These are phyloP conservation scores for Cygnus olor DNA, from an alignment of 2,797 vertebrate genomes.

Conservation along the genomic window DNA sequence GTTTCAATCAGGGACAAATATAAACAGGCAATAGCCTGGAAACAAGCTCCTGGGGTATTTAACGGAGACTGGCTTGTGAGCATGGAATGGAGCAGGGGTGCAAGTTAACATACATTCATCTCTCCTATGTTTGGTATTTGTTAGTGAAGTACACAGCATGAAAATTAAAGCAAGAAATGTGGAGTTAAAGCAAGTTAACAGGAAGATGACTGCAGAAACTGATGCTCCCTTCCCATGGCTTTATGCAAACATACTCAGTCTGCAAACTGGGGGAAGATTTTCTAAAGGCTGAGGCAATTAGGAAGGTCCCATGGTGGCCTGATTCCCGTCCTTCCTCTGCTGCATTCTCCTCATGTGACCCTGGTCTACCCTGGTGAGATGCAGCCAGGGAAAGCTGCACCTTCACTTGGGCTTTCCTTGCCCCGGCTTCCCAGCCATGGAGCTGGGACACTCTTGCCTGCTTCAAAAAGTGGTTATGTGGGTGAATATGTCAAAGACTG, in stretches of 20 bases:
- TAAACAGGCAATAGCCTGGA: background rate
- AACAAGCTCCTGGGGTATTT: background rate
- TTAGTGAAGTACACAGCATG: accelerated
- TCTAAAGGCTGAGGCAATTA: background rate
- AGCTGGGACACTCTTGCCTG: too few species aligned
- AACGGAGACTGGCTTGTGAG: background rate
- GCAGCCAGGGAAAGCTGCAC: background rate
- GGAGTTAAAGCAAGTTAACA: background rate
- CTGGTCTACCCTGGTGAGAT: background rate
- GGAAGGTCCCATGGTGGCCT: background rate
- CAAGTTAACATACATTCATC: background rate
- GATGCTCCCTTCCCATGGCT: background rate
- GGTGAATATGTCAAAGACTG: too few species aligned
- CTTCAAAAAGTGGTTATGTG: too few species aligned
- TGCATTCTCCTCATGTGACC: background rate
- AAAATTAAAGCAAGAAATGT: background rate
- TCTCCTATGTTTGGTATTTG: background rate
- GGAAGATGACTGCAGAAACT: background rate
- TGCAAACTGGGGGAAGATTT: background rate
- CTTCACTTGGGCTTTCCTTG: background rate
- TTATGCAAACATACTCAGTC: background rate
- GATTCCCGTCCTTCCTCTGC: background rate
- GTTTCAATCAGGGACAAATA: background rate
- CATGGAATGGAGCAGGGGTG: background rate
- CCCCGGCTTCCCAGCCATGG: too few species aligned